phyloP scores from a whole-genome alignment of 1,140 invertebrate species.

The Conopomorpha cramerella region DNA sequence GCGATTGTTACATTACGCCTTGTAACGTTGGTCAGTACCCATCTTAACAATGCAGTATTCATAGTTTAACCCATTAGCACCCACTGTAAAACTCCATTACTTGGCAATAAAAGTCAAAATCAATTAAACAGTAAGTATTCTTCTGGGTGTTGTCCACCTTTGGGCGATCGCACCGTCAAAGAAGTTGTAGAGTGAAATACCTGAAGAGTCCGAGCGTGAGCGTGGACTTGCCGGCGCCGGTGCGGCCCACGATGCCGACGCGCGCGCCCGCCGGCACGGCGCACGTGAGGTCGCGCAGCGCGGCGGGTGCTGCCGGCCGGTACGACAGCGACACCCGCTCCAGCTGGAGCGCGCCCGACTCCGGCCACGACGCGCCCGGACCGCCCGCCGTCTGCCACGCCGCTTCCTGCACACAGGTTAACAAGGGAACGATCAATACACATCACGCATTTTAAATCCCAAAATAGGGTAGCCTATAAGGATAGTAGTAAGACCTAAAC shows the following conservation, averaged over 20 bases:
- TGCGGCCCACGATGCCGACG: conserved; percentile 68
- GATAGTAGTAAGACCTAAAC: too few species aligned
- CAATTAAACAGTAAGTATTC: not conserved
- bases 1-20: too few species aligned
- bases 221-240: conserved; percentile 67
- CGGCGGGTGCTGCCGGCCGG: conserved; percentile 25
- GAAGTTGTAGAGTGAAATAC: too few species aligned
- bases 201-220: conserved; percentile 61
- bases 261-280: conserved; percentile 44
- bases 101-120: too few species aligned
- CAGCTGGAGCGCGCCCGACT: conserved; percentile 42
- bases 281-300: conserved; percentile 54
- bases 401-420: conserved; percentile 22
- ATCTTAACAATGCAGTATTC: too few species aligned
- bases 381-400: conserved; percentile 23
- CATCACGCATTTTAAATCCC: too few species aligned
- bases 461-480: too few species aligned
- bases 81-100: too few species aligned
- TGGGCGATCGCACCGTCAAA: too few species aligned
- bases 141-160: too few species aligned
- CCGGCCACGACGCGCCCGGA: conserved; percentile 36
- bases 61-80: too few species aligned
- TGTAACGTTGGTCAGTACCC: too few species aligned
- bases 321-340: conserved; percentile 38
- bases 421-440: not conserved